Evolutionary conservation across 35 echinoderm and acorn worm species (phyloP).

Genomic region (Ophiothrix spiculata): DNA sequence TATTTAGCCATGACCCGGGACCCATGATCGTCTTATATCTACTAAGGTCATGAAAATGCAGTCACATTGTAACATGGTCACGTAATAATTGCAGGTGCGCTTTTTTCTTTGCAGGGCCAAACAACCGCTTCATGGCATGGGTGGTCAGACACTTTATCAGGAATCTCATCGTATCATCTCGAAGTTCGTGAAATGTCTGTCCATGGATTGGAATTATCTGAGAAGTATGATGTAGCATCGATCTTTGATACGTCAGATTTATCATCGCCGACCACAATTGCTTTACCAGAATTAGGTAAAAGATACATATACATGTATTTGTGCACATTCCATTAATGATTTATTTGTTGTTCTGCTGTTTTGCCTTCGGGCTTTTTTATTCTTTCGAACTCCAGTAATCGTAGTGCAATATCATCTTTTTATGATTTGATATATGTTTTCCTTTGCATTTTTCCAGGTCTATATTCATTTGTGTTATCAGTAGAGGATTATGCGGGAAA

Average conservation of each 20-base stretch:
- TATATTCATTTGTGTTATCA: conserved; percentile 23
- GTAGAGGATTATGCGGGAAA: conserved; percentile 27
- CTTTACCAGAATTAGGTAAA: not conserved
- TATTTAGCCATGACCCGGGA: too few relatives aligned
- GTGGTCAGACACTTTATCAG: conserved; percentile 20
- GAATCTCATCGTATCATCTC: conserved; percentile 15
- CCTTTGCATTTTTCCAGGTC: not conserved
- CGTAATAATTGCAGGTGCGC: too few relatives aligned
- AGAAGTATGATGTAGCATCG: not conserved
- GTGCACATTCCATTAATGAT: not conserved
- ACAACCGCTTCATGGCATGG: conserved; percentile 9
- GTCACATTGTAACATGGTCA: too few relatives aligned
- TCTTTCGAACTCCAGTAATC: too few relatives aligned
- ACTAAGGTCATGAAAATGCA: too few relatives aligned
- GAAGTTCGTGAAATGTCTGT: conserved; percentile 15
- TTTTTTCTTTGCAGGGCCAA: not conserved
- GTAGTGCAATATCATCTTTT: not conserved
- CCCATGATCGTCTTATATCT: too few relatives aligned
- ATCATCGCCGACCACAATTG: not conserved
- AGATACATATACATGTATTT: not conserved
- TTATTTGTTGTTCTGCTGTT: not conserved
- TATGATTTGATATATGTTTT: not conserved
- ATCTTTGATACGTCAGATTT: not conserved
- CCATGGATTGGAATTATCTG: conserved; percentile 2
- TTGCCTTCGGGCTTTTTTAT: not conserved